Conservation (phyloP, 2,797 vertebrate species). For the Liparis tanakae region DNA sequence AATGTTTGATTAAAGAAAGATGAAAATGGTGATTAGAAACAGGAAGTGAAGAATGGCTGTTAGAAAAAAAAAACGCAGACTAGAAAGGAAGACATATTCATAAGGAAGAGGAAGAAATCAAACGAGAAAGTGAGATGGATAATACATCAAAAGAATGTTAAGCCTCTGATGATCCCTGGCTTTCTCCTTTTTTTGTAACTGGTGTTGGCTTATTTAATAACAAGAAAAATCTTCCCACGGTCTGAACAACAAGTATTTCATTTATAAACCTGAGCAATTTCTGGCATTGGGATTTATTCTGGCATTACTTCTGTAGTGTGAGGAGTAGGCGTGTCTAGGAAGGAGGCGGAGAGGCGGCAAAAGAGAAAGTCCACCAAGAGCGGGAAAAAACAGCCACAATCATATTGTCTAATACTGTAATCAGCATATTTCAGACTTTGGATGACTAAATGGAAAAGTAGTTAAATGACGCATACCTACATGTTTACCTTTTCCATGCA, state of each 20-base stretch:
- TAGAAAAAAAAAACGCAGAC: conserved; percentile 10
- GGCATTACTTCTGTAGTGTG: conserved; percentile 47
- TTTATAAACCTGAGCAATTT: conserved; percentile 68
- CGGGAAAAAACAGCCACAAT: not conserved
- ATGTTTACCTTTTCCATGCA: not conserved
- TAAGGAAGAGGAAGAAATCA: conserved; percentile 50
- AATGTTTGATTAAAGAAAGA: conserved; percentile 73
- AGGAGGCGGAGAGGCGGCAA: conserved; percentile 21
- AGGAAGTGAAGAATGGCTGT: conserved; percentile 27
- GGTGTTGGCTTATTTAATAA: conserved; percentile 54
- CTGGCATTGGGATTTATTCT: conserved; percentile 49
- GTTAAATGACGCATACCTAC: not conserved
- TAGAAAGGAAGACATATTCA: conserved; percentile 39
- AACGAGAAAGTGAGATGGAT: conserved; percentile 34
- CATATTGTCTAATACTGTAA: conserved; percentile 1
- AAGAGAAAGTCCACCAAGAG: conserved; percentile 13
- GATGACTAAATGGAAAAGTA: not conserved
- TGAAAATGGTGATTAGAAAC: conserved; percentile 59
- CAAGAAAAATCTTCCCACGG: conserved; percentile 68
- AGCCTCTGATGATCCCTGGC: conserved; percentile 58
- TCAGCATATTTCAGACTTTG: conserved; percentile 1
- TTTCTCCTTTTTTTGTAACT: conserved; percentile 23
- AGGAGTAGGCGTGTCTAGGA: conserved; percentile 19
- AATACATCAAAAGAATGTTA: conserved; percentile 60
- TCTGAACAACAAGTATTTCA: conserved; percentile 67